Evolutionary conservation across 2,113 vertebrate species (phyloP).

Genomic region (Barbus barbus): DNA sequence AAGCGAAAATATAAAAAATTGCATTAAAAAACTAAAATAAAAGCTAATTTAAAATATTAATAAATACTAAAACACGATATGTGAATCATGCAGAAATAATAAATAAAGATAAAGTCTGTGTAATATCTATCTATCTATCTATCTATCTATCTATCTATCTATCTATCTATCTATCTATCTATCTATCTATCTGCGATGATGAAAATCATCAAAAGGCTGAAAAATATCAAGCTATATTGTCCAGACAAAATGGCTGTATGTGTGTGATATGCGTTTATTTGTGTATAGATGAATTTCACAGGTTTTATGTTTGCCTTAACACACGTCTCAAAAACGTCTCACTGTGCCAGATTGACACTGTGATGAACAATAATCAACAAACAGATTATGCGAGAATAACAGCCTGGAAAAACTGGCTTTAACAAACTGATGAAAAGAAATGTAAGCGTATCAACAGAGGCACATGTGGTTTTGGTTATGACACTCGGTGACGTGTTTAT

Average conservation of each 20-base stretch:
- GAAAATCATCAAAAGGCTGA: not conserved
- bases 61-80: too few relatives aligned
- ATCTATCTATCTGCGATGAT: not conserved
- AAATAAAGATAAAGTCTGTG: too few relatives aligned
- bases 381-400: not conserved
- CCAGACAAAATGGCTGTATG: not conserved
- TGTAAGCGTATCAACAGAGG: not conserved
- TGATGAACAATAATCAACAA: slow-evolving; percentile 1
- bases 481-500: not conserved
- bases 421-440: not conserved
- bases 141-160: too few relatives aligned
- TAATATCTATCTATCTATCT: too few relatives aligned
- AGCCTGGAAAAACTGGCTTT: not conserved
- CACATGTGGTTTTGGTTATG: slow-evolving; percentile 1
- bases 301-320: slow-evolving; percentile 4
- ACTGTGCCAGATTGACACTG: not conserved
- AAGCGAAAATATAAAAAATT: too few relatives aligned
- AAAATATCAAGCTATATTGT: not conserved
- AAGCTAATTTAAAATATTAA: too few relatives aligned
- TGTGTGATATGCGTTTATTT: not conserved
- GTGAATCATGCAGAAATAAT: too few relatives aligned
- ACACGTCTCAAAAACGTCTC: not conserved
- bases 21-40: too few relatives aligned
- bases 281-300: slow-evolving; percentile 14
- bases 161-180: too few relatives aligned